A percentile compares a stretch with the other conserved stretches of the same genome.
These are phyloP conservation scores for Hemitrygon akajei DNA, from an alignment of 2,797 vertebrate genomes.

Conservation along the genomic window DNA sequence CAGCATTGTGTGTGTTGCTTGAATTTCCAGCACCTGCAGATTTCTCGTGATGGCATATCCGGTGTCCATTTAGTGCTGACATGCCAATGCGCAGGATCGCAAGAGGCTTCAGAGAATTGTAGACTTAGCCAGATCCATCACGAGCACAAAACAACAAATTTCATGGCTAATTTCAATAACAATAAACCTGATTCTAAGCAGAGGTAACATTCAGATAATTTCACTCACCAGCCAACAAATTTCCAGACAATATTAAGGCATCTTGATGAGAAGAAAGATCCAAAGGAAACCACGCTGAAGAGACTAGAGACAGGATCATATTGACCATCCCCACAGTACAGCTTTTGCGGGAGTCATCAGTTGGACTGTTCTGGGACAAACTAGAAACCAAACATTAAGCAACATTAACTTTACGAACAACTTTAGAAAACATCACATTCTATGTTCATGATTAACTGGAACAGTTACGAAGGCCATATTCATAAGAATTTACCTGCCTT, in stretches of 20 bases:
- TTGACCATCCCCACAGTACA: constrained; percentile 78
- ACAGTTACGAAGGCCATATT: neutral
- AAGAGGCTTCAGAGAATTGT: too few species aligned
- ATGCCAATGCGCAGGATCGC: too few species aligned
- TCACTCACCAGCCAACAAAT: constrained; percentile 78
- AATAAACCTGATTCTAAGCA: too few species aligned
- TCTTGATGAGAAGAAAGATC: constrained; percentile 93
- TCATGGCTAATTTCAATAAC: too few species aligned
- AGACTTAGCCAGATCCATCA: too few species aligned
- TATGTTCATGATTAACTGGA: neutral
- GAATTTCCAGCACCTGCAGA: too few species aligned
- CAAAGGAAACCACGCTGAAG: constrained; percentile 89
- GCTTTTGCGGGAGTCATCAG: constrained; percentile 67
- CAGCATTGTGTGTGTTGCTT: too few species aligned
- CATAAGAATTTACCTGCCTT: neutral
- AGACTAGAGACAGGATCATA: constrained; percentile 83
- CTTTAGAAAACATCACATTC: too few species aligned
- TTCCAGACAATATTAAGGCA: constrained; percentile 81
- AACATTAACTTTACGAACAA: neutral
- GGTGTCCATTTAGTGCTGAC: too few species aligned
- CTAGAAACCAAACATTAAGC: constrained; percentile 52
- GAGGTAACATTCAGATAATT: neutral
- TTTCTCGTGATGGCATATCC: neutral
- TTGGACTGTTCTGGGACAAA: constrained; percentile 62
- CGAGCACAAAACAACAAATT: too few species aligned